Evolutionary conservation across 2,797 vertebrate genomes (phyloP).

Genomic region (Corythornis leucogaster): DNA sequence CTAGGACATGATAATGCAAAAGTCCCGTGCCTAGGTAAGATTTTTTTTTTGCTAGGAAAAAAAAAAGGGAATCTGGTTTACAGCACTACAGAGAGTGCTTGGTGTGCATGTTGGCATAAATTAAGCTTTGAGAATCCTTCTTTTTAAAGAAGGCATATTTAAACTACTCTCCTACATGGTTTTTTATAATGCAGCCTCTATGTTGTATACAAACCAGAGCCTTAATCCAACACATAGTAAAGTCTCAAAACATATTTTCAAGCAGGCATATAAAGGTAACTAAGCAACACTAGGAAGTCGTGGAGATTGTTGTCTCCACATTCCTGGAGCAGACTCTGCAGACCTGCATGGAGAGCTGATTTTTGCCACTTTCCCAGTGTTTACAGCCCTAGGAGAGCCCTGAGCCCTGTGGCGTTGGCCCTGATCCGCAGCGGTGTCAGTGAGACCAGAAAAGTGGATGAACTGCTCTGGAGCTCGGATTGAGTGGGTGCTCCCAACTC

Average conservation of each 20-base stretch:
- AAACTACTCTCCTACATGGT: constrained; percentile 62
- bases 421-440: not conserved
- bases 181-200: constrained; percentile 60
- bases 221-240: constrained; percentile 78
- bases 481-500: not conserved
- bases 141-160: constrained; percentile 65
- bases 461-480: not conserved
- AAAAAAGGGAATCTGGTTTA: constrained; percentile 40
- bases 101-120: constrained; percentile 23
- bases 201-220: constrained; percentile 77
- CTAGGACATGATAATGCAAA: constrained; percentile 42
- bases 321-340: constrained; percentile 54
- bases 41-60: not conserved
- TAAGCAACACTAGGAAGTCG: constrained; percentile 68
- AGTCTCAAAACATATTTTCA: constrained; percentile 75
- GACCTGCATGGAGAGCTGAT: constrained; percentile 31
- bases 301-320: constrained; percentile 63
- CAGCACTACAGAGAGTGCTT: constrained; percentile 34
- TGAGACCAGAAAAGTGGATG: not conserved
- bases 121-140: constrained; percentile 51
- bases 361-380: not conserved
- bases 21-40: constrained; percentile 32
- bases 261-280: constrained; percentile 71
- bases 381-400: not conserved
- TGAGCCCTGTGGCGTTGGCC: not conserved